Evolutionary conservation across 2,888 invertebrate species (phyloP).

Genomic region (Agrotis clavis): DNA sequence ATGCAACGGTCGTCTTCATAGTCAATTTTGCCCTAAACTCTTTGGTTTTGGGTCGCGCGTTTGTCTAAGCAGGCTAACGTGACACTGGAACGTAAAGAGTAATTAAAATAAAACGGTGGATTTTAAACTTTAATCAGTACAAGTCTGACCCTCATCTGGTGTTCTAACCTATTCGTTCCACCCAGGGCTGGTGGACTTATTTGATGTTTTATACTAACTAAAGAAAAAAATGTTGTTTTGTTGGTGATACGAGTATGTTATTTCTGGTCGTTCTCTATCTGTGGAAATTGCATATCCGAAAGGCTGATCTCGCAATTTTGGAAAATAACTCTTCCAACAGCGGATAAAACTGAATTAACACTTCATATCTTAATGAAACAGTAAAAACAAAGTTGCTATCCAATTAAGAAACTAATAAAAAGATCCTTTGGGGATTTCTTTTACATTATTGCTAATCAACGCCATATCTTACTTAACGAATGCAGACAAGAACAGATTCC

Average conservation of each 20-base stretch:
- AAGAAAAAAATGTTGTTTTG: no score
- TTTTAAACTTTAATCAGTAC: no score
- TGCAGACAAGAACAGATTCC: constrained; percentile 20
- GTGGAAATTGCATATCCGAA: background rate
- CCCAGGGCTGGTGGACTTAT: no score
- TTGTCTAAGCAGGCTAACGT: no score
- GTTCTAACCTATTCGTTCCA: no score
- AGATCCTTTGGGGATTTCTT: background rate
- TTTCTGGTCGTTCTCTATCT: background rate
- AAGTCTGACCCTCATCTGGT: no score
- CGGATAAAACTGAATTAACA: background rate
- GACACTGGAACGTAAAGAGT: no score
- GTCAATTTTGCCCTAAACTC: no score
- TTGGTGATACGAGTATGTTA: no score
- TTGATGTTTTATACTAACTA: no score
- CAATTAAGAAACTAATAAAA: background rate
- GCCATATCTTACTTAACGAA: constrained; percentile 4
- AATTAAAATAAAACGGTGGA: no score
- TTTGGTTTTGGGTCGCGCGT: no score
- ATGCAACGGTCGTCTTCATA: background rate
- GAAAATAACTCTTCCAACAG: background rate
- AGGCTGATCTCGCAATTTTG: background rate
- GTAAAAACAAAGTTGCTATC: background rate
- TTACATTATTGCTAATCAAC: background rate
- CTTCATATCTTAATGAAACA: background rate